These are phyloP conservation scores for Thinocorus orbignyianus DNA, from an alignment of 2,113 vertebrate genomes.

Conservation along the genomic window DNA sequence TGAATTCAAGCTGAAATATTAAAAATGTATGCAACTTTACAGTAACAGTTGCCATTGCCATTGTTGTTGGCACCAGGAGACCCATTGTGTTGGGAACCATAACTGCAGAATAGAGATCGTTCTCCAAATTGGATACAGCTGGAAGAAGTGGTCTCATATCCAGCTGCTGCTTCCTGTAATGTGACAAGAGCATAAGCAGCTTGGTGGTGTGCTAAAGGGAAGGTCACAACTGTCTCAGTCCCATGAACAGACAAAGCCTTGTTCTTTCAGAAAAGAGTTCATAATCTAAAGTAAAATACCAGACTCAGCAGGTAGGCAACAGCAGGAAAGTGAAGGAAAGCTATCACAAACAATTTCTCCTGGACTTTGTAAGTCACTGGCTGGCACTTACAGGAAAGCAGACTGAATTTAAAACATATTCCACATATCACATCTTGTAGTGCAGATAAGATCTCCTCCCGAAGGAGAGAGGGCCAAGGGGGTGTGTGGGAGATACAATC, in stretches of 20 bases:
- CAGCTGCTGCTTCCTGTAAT: neutral
- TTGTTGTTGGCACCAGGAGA: neutral
- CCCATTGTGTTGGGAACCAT: neutral
- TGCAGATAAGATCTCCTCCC: neutral
- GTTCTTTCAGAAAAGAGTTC: neutral
- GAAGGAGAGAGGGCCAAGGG: neutral
- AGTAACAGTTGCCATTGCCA: neutral
- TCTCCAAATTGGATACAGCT: neutral
- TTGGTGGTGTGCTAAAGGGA: neutral
- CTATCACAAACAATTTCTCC: neutral
- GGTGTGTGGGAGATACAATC: neutral
- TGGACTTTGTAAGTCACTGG: neutral
- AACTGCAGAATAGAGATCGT: neutral
- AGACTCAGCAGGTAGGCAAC: neutral
- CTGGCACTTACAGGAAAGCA: neutral
- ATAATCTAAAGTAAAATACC: neutral
- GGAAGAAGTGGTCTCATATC: neutral
- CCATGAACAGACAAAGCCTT: neutral
- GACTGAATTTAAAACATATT: neutral
- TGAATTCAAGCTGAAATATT: neutral
- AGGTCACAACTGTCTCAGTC: neutral
- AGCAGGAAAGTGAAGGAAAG: neutral
- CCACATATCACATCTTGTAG: neutral
- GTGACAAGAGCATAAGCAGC: neutral
- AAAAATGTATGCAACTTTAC: conserved; percentile 22